Evolutionary conservation across 2,797 vertebrate genomes (phyloP).

Genomic region (Onychomys leucogaster): DNA sequence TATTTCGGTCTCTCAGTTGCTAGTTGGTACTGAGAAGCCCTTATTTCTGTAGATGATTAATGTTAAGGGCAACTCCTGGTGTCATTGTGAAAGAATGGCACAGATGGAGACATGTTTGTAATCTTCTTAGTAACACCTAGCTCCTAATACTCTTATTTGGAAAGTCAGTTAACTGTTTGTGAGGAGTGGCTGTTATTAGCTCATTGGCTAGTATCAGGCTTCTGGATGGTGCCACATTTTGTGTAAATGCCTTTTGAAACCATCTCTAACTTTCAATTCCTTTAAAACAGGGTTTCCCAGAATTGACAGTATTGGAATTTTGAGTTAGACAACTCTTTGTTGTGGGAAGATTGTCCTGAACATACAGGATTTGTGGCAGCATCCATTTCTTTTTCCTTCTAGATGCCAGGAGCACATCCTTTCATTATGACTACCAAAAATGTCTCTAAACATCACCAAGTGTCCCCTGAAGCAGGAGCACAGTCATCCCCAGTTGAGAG

Average conservation of each 20-base stretch:
- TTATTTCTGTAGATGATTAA: background rate
- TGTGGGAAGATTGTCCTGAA: background rate
- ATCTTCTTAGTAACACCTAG: slow-evolving; percentile 1
- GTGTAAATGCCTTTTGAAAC: background rate
- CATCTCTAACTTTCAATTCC: background rate
- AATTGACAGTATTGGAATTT: background rate
- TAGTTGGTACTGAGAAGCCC: background rate
- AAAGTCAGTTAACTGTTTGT: slow-evolving; percentile 15
- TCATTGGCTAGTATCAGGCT: background rate
- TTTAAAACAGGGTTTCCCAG: background rate
- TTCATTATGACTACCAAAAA: background rate
- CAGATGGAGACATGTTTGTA: background rate
- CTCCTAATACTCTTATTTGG: slow-evolving; percentile 5
- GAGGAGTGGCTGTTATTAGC: background rate
- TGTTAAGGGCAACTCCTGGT: background rate
- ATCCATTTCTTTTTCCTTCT: background rate
- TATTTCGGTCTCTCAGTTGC: background rate
- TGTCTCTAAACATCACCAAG: background rate
- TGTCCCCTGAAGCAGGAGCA: background rate
- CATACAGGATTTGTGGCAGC: background rate
- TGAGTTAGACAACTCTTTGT: background rate
- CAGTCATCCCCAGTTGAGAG: background rate
- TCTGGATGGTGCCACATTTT: slow-evolving; percentile 32
- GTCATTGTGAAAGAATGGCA: background rate
- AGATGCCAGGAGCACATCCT: background rate